Evolutionary conservation across 2,113 vertebrate species (phyloP), one percentile per base, ranked within the genome.

Genomic region (Scomber japonicus): DNA sequence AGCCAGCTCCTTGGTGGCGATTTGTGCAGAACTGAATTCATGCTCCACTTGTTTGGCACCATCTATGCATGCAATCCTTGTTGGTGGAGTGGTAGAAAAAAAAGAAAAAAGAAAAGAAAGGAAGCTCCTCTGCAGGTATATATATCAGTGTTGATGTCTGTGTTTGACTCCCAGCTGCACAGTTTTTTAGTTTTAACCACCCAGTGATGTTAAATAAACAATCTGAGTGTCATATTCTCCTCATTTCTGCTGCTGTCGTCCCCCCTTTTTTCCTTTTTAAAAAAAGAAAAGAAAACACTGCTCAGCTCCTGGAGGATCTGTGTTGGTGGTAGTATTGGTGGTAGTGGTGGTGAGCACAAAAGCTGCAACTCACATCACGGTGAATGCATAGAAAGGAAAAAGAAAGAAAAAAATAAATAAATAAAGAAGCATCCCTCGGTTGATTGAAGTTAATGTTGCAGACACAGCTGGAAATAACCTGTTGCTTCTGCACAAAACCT

Each of bases 41-140:
- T 93, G 72, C 19, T 94, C 90, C 95, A 95, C 93, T 95, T 95
- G 92, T 91, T 94, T 35, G 94, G 94, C 71, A 95, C 95, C 93
- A 94, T 96, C 80, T 59, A 77, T 15, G 65, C 82, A 54, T 45
- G 64, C 71, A 55, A 21, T 81, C 64, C 79, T 72, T 35, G 19
- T 6, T 55, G 73, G 17, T 44, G 11, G 9, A 21, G 2, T 51
- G 14, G 21, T 11, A 3, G 4, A 17, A 46, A 21, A 30, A 27
- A 27, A 27, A 27, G 3, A 27, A 3, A 27, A 27, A 27, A 27
- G 24, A 27, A 27, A 27, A 27, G 61, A 12, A 15, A 3, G 0
- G 3, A 27, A 27, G 24, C 24, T 27, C 24, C 1, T 46, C 30
- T 27, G 3, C 59, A 17, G 64, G 24, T 84, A 21, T 21, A 21